Conservation (phyloP, 2,888 invertebrate species). For the Chymomyza amoena region DNA sequence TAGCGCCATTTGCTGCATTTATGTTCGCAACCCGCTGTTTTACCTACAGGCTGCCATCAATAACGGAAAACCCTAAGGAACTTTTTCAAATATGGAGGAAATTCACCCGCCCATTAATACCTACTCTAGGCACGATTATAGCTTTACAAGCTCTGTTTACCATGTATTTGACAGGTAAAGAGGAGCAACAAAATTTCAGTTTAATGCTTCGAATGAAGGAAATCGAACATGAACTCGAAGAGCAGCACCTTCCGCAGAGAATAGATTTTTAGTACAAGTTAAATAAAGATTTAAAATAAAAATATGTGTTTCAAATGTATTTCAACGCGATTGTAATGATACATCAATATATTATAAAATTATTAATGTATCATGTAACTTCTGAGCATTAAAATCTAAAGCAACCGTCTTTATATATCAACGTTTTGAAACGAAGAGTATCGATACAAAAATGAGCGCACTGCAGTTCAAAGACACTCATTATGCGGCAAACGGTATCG, state of each 20-base stretch:
- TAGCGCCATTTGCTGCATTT: slow-evolving; percentile 82
- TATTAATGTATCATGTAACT: no score
- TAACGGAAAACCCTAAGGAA: slow-evolving; percentile 81
- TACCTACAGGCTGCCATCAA: slow-evolving; percentile 83
- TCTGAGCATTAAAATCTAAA: not conserved
- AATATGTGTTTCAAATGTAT: no score
- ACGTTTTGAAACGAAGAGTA: not conserved
- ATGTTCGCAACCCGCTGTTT: slow-evolving; percentile 82
- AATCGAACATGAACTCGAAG: slow-evolving; percentile 64
- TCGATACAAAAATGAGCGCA: slow-evolving; percentile 7
- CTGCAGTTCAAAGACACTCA: not conserved
- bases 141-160: slow-evolving; percentile 81
- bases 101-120: slow-evolving; percentile 81
- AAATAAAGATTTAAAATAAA: slow-evolving; percentile 3
- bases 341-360: no score
- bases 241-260: slow-evolving; percentile 42
- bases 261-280: slow-evolving; percentile 15
- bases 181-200: slow-evolving; percentile 79
- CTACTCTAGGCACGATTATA: slow-evolving; percentile 79
- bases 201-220: slow-evolving; percentile 67
- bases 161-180: slow-evolving; percentile 82
- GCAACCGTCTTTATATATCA: no score
- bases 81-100: slow-evolving; percentile 80
- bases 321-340: no score
- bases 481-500: slow-evolving; percentile 23